Conservation (phyloP, 2,888 invertebrate species). For the Crematogaster levior region DNA sequence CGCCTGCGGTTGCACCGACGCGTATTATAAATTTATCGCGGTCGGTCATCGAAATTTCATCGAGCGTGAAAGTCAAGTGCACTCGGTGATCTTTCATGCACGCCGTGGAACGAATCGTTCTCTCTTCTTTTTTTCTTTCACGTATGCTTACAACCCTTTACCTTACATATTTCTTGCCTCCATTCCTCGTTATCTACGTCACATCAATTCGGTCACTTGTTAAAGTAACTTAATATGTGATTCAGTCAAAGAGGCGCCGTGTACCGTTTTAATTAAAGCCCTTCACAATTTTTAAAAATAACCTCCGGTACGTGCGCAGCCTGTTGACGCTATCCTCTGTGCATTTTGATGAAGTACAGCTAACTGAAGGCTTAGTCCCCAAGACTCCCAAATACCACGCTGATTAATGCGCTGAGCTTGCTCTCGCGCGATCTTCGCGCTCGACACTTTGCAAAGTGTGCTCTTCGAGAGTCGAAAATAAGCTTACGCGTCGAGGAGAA, state of each 20-base stretch:
- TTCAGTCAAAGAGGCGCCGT: conserved; percentile 3
- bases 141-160: neutral
- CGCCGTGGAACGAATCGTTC: conserved; percentile 37
- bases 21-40: conserved; percentile 61
- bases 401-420: conserved; percentile 40
- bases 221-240: conserved; percentile 20
- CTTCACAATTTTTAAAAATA: conserved; percentile 33
- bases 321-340: conserved; percentile 26
- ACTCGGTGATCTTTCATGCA: conserved; percentile 21
- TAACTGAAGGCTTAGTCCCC: conserved; percentile 19
- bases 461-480: conserved; percentile 47
- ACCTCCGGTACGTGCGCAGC: neutral
- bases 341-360: conserved; percentile 39
- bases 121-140: conserved; percentile 7
- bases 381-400: conserved; percentile 26
- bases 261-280: conserved; percentile 34
- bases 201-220: conserved; percentile 25
- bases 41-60: conserved; percentile 67
- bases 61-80: conserved; percentile 59
- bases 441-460: conserved; percentile 30
- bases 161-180: conserved; percentile 15
- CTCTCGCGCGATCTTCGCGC: conserved; percentile 38
- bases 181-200: conserved; percentile 5
- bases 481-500: conserved; percentile 8
- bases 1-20: conserved; percentile 53